phyloP scores from a whole-genome alignment of 2,113 vertebrate species.

The Gila orcuttii region DNA sequence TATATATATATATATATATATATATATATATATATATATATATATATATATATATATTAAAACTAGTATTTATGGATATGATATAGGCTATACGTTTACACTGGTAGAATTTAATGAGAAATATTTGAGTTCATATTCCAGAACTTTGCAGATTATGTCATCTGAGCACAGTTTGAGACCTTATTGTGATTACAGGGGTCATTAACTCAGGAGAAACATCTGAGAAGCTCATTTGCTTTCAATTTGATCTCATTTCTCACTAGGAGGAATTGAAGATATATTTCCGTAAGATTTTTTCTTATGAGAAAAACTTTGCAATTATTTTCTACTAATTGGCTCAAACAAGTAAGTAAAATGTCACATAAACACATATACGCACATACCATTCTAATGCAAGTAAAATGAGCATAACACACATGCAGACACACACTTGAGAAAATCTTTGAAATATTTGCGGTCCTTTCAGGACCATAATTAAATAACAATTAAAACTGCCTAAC shows the following conservation, averaged over 20 bases:
- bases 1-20: not conserved
- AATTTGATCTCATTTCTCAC: not conserved
- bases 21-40: not conserved
- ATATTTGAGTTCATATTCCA: not conserved
- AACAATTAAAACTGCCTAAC: slow-evolving; percentile 65
- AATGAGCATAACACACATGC: slow-evolving; percentile 33
- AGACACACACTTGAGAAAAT: slow-evolving; percentile 22
- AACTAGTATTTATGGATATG: too few species aligned
- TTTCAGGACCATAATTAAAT: slow-evolving; percentile 66
- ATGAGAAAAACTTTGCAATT: not conserved
- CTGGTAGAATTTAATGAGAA: not conserved
- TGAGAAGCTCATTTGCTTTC: not conserved
- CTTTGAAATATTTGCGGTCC: slow-evolving; percentile 61
- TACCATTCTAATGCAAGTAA: not conserved
- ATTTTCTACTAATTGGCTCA: not conserved
- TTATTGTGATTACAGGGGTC: not conserved
- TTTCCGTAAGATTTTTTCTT: not conserved
- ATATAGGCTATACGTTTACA: too few species aligned
- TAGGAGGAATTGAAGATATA: not conserved
- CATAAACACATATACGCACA: not conserved
- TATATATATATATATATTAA: not conserved
- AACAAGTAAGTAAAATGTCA: not conserved
- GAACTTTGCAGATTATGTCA: not conserved
- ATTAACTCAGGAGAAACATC: not conserved
- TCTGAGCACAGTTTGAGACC: not conserved